Evolutionary conservation across 2,888 invertebrate genomes (phyloP).

Genomic region (Trachelus troglodyta): DNA sequence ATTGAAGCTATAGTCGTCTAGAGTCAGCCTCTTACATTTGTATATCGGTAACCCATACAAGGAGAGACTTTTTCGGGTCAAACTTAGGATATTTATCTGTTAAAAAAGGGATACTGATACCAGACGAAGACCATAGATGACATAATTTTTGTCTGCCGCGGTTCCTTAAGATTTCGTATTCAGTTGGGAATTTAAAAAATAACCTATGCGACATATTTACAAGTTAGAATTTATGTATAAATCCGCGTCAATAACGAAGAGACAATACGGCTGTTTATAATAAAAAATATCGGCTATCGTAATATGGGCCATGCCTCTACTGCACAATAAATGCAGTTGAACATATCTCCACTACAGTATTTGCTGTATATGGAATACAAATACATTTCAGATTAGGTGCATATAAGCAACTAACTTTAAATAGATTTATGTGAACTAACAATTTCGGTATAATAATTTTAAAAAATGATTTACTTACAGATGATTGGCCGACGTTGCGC

Average conservation of each 20-base stretch:
- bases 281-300: neutral
- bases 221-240: too few relatives aligned
- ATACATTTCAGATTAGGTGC: too few relatives aligned
- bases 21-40: neutral
- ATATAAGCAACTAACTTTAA: neutral
- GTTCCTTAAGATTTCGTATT: neutral
- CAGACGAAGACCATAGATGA: neutral
- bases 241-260: neutral
- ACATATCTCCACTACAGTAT: too few relatives aligned
- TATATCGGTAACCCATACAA: neutral
- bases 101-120: neutral
- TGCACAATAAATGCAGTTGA: neutral
- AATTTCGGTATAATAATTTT: neutral
- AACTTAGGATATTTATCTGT: neutral
- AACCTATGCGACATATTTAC: neutral
- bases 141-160: neutral
- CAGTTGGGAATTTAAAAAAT: neutral
- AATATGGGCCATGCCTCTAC: neutral
- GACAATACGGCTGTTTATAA: neutral
- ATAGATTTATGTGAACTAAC: neutral
- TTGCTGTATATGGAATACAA: too few relatives aligned
- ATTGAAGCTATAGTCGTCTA: conserved; percentile 11
- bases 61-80: neutral
- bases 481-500: conserved; percentile 62
- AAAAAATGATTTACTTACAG: conserved; percentile 38